Evolutionary conservation across 2,113 vertebrate genomes (phyloP).

Genomic region (Sylvilagus bachmani): DNA sequence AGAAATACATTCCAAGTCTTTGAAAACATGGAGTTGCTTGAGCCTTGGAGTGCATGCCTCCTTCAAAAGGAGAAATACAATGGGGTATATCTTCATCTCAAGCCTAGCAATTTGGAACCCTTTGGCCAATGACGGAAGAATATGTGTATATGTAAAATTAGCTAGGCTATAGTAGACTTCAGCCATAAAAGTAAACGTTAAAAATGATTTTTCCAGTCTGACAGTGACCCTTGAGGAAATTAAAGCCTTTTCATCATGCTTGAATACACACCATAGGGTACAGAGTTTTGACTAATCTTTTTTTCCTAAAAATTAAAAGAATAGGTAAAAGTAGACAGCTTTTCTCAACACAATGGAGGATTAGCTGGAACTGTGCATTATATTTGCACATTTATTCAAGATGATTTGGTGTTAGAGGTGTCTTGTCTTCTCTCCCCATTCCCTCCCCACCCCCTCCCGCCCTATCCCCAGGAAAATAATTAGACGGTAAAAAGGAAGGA

Average conservation of each 20-base stretch:
- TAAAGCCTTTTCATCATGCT: slow-evolving; percentile 48
- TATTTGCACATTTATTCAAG: not conserved
- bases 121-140: slow-evolving; percentile 57
- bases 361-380: not conserved
- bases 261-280: not conserved
- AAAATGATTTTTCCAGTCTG: not conserved
- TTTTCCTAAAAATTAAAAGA: slow-evolving; percentile 56
- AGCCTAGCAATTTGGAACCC: slow-evolving; percentile 42
- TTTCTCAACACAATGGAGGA: not conserved
- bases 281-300: not conserved
- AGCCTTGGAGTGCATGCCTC: not conserved
- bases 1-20: slow-evolving; percentile 3
- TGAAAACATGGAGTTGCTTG: slow-evolving; percentile 19
- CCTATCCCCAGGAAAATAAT: slow-evolving; percentile 43
- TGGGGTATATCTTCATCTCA: slow-evolving; percentile 58
- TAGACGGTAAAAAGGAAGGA: slow-evolving; percentile 54
- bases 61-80: slow-evolving; percentile 25
- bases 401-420: not conserved
- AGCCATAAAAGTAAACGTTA: slow-evolving; percentile 13
- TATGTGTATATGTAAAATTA: slow-evolving; percentile 13
- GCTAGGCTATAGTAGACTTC: not conserved
- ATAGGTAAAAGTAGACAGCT: not conserved
- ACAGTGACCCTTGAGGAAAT: not conserved
- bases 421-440: not conserved
- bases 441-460: too few species aligned